Evolutionary conservation across 2,113 vertebrate genomes (phyloP).

Genomic region (Colossoma macropomum): DNA sequence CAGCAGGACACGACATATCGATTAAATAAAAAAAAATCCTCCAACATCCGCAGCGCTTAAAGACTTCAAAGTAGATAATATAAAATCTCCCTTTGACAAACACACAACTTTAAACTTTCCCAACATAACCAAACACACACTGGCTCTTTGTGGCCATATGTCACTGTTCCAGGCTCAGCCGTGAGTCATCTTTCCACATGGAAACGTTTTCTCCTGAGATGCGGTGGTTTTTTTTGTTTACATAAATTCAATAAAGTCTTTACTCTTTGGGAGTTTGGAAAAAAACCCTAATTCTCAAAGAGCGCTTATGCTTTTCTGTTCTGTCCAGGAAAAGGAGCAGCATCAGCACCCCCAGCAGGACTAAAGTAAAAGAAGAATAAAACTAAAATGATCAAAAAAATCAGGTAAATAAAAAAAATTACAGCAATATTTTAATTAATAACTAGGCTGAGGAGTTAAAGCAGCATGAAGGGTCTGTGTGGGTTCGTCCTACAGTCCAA

Average conservation of each 20-base stretch:
- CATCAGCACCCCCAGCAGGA: neutral
- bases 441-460: no score
- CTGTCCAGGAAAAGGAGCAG: no score
- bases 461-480: no score
- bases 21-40: neutral
- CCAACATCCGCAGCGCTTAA: neutral
- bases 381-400: no score
- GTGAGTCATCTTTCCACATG: constrained; percentile 77
- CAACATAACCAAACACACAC: constrained; percentile 9
- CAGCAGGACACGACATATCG: neutral
- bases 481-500: no score
- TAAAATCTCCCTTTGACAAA: constrained; percentile 22
- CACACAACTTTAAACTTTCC: constrained; percentile 11
- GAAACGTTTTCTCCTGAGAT: constrained; percentile 70
- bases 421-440: no score
- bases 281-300: neutral
- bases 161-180: constrained; percentile 54
- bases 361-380: no score
- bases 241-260: constrained; percentile 24
- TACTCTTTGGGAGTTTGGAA: neutral
- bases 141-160: constrained; percentile 49
- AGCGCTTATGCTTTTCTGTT: neutral
- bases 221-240: constrained; percentile 27
- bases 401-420: no score
- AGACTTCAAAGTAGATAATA: neutral